phyloP scores from a whole-genome alignment of 1,140 invertebrate genomes.

The Muscidifurax raptorellus region DNA sequence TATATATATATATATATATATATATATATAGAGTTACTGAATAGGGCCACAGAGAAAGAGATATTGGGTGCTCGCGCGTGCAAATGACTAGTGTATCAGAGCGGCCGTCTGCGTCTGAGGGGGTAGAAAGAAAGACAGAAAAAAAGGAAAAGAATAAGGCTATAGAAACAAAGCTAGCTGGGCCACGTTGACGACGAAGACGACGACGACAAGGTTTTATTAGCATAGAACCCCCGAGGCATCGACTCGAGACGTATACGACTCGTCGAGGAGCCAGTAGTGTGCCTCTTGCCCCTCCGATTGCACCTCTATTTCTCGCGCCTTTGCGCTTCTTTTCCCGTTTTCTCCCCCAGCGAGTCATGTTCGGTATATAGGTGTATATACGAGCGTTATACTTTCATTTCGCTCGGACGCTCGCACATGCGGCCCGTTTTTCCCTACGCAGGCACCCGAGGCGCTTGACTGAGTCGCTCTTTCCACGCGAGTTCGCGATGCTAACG shows the following conservation, averaged over 20 bases:
- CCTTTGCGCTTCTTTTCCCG: conserved; percentile 7
- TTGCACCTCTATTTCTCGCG: conserved; percentile 21
- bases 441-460: background rate
- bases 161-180: background rate
- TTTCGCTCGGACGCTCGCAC: background rate
- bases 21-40: no score
- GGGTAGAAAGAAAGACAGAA: background rate
- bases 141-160: background rate
- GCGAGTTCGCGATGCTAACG: conserved; percentile 54
- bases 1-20: no score
- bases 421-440: background rate
- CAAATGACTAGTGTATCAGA: background rate
- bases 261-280: background rate
- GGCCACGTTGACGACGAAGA: background rate
- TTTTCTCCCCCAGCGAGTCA: background rate
- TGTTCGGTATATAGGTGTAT: no score
- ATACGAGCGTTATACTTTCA: background rate
- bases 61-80: no score
- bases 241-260: conserved; percentile 58
- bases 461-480: conserved; percentile 53
- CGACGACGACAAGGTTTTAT: conserved; percentile 5
- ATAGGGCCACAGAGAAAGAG: background rate
- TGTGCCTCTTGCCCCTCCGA: background rate
- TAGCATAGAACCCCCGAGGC: conserved; percentile 51
- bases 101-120: no score